Base-by-base conservation (phyloP, 1,140 invertebrate species). In the Drosophila parvula region DNA sequence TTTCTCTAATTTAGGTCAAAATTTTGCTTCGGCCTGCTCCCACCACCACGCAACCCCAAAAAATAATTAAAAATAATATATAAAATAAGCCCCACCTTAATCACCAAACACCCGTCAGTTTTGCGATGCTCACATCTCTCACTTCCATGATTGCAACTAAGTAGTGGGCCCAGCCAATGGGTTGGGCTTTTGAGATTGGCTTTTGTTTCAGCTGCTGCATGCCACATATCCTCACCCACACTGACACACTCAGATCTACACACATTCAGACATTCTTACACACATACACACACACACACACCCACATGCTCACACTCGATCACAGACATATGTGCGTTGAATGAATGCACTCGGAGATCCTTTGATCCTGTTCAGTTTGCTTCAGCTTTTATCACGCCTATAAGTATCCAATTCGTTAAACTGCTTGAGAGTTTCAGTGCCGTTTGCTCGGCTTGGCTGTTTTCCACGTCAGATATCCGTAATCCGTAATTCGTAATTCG, bases 61-160 rank as follows among this genome's bases (percentile, higher is more conserved):
- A n/a, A n/a, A 40, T 18, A 41, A 28, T 40, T 11, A 9, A 30
- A 32, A 16, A 32, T 11, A 32, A 59, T 32, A 18, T 32, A 34
- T 30, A 7, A 50, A 32, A 1, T 50, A 43, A n/a, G 2, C 41
- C 40, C n/a, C n/a, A 40, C 28, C 34, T 16, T 43, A n/a, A n/a
- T 22, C 61, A 53, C 67, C 50, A 11, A 11, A n/a, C 67, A 71
- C 69, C 45, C 45, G 51, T 50, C 65, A 71, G 44, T 73, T 73
- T 71, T 71, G 69, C 67, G 38, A 73, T 73, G 69, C 53, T 73
- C 69, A 71, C 69, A 73, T 73, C 51, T 73, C 43, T 73, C 68
- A 71, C 51, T 70, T 4, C 51, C 68, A 71, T 70, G 32, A 70
- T 47, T 71, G 65, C 67, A 71, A 58, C 45, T 48, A 70, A 48